Conservation (phyloP, 2,888 invertebrate genomes). For the Ypsolopha sequella region DNA sequence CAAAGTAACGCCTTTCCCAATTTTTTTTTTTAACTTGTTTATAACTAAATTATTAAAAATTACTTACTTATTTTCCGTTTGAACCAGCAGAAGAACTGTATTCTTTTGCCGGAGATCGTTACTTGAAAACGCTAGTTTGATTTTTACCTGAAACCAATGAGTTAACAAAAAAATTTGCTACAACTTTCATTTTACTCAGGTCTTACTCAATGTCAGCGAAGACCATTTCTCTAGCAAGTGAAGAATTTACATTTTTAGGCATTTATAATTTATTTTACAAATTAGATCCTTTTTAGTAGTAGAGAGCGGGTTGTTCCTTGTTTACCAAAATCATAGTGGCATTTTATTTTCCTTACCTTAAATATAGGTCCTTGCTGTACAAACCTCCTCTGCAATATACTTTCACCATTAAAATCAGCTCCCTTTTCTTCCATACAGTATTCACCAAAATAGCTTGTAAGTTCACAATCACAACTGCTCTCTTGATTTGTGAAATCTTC, state of each 20-base stretch:
- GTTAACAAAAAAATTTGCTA: no score
- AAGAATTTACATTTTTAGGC: no score
- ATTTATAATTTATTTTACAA: no score
- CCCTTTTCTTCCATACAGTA: constrained; percentile 91
- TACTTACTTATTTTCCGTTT: constrained; percentile 85
- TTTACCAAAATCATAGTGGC: no score
- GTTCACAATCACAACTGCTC: constrained; percentile 89
- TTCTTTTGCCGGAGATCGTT: constrained; percentile 83
- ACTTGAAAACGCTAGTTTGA: constrained; percentile 89
- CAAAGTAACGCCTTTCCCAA: no score
- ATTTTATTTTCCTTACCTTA: constrained; percentile 25
- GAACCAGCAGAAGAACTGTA: constrained; percentile 82
- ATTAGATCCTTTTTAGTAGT: no score
- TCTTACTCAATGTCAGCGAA: no score
- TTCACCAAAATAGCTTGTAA: constrained; percentile 91
- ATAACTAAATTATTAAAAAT: no score
- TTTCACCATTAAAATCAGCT: constrained; percentile 90
- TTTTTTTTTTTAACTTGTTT: no score
- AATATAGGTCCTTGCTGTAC: constrained; percentile 77
- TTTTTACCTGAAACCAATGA: constrained; percentile 74
- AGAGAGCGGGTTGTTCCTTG: no score
- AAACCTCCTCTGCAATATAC: constrained; percentile 84
- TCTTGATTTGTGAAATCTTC: constrained; percentile 90
- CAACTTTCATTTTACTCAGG: no score
- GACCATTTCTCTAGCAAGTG: no score